Evolutionary conservation across 2,113 vertebrate genomes (phyloP).

Genomic region (Amblyornis subalaris): DNA sequence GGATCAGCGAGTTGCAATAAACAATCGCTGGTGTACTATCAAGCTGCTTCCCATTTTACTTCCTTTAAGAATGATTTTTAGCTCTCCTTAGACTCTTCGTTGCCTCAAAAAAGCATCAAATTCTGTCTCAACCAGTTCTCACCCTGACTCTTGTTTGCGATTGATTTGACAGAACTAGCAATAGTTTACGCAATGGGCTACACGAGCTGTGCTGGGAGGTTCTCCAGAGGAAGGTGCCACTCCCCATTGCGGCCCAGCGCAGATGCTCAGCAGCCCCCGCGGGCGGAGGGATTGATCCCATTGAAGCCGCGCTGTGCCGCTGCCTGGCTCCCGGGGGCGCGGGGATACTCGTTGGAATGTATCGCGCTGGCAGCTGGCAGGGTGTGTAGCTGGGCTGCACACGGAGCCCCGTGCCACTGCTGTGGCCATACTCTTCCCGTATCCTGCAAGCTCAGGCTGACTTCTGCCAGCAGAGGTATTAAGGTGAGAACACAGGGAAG

Average conservation of each 20-base stretch:
- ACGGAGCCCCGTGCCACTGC: rapidly evolving
- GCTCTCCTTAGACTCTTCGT: not conserved
- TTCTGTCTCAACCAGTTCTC: not conserved
- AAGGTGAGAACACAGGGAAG: not conserved
- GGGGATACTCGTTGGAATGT: not conserved
- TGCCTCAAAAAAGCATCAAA: not conserved
- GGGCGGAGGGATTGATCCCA: not conserved
- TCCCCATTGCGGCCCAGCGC: rapidly evolving
- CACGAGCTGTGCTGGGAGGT: not conserved
- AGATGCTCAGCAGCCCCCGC: rapidly evolving
- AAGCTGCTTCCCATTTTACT: not conserved
- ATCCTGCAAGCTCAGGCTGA: not conserved
- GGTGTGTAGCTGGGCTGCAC: rapidly evolving
- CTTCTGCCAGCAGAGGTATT: not conserved
- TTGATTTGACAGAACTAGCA: not conserved
- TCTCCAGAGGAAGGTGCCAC: not conserved
- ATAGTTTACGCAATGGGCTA: not conserved
- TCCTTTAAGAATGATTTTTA: not conserved
- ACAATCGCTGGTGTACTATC: rapidly evolving
- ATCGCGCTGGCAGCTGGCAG: not conserved
- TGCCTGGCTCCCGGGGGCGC: not conserved
- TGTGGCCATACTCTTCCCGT: not conserved
- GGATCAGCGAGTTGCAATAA: not conserved
- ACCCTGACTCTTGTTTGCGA: not conserved
- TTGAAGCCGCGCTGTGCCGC: rapidly evolving